Base-by-base conservation (phyloP, 37 sponge, comb jelly and placozoan genomes). In the Aplysina aerophoba region DNA sequence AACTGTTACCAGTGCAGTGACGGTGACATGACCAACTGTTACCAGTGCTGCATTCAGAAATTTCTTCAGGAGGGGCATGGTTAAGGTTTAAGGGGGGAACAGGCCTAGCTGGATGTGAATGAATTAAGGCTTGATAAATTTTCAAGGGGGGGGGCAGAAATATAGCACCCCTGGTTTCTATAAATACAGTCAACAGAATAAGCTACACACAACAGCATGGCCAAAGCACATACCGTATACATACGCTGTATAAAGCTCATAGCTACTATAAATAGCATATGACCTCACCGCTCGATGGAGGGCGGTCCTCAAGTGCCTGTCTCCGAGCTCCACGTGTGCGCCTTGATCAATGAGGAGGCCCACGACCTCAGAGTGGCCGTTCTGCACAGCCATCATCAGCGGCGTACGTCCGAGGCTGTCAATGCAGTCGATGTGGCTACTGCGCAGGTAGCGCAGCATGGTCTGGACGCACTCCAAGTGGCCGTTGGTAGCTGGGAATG, bases 341-440 rank as follows among this genome's bases (percentile, higher is more conserved):
- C 86, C 91, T 31, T 88, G 84, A 35, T 85, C 91, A 11, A 96
- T 73, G 62, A 96, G 84, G 33, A 84, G 27, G 71, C 87, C 85
- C 0, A 89, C 91, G 75, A 93, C 83, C 5, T 91, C 87, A 31
- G 65, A 24, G 54, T 96, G 91, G 31, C 94, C 94, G 55, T 91
- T 88, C 4, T 84, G 80, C 11, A 91, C 96, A 36, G 96, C 96
- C 69, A 96, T 39, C 96, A 96, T 96, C 59, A 96, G 87, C 25
- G 96, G 96, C 25, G 96, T 96, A 39, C 96, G 88, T n/a, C 89
- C 89, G 24, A 78, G 59, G 16, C 65, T 54, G 85, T 90, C 91
- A 40, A 87, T 84, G 73, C 84, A 87, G 85, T 89, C 89, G 38
- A 92, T 83, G 63, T 88, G 89, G 41, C 85, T 39, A 60, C 77